Percentiles rank a stretch among this genome's conserved stretches.
These are phyloP conservation scores for Helicoverpa armigera DNA, from an alignment of 1,140 invertebrate genomes.

Conservation along the genomic window DNA sequence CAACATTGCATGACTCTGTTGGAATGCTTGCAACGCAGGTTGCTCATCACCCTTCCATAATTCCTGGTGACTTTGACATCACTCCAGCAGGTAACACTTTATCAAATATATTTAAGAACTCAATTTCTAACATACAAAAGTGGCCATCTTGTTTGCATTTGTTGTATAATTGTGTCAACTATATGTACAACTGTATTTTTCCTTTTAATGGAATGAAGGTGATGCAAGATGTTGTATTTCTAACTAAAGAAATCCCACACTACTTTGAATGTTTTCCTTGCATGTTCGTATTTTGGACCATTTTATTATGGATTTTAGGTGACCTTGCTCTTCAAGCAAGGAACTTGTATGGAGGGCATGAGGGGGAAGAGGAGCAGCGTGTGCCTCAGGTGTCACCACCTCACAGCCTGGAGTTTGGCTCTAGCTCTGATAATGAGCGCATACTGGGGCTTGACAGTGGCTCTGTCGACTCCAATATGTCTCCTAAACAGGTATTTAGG, in stretches of 20 bases:
- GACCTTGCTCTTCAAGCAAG: constrained; percentile 89
- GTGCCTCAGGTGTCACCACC: constrained; percentile 88
- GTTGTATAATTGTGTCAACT: no score
- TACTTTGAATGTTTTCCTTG: no score
- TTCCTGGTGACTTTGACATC: constrained; percentile 97
- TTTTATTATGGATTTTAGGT: constrained; percentile 71
- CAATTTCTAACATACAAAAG: not conserved
- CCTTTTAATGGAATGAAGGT: no score
- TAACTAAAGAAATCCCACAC: no score
- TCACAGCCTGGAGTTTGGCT: constrained; percentile 83
- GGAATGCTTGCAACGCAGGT: constrained; percentile 93
- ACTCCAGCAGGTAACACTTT: constrained; percentile 88
- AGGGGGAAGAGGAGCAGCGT: constrained; percentile 88
- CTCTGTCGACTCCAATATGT: constrained; percentile 93
- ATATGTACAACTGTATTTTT: no score
- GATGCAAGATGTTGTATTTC: no score
- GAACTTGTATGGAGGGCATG: constrained; percentile 81
- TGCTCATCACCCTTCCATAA: constrained; percentile 95
- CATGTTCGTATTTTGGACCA: not conserved
- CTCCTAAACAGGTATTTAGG: constrained; percentile 90
- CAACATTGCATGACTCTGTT: constrained; percentile 96
- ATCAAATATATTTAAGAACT: not conserved
- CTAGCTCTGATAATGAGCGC: constrained; percentile 91
- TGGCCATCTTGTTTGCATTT: no score
- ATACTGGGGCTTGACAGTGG: constrained; percentile 96